Conservation (phyloP, 2,797 vertebrate genomes). For the Darevskia mixta region DNA sequence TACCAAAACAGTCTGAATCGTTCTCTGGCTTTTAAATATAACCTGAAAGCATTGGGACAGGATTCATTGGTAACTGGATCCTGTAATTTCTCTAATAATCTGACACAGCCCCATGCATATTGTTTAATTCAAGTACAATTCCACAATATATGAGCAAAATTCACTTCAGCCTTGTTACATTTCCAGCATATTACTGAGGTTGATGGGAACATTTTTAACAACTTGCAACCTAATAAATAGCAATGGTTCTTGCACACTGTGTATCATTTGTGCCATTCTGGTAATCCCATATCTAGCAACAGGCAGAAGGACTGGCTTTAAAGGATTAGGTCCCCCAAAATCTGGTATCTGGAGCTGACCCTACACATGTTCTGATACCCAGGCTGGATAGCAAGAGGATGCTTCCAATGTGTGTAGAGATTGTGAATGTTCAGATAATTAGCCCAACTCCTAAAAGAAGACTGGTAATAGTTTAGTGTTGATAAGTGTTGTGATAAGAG, state of each 20-base stretch:
- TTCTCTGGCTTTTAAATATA: no score
- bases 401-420: background rate
- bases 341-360: no score
- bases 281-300: background rate
- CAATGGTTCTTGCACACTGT: background rate
- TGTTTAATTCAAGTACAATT: no score
- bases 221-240: background rate
- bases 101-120: no score
- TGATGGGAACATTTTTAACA: no score
- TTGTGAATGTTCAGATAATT: slow-evolving; percentile 28
- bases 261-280: background rate
- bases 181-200: no score
- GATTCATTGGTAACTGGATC: no score
- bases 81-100: no score
- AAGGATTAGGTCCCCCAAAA: background rate
- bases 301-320: background rate
- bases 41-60: no score
- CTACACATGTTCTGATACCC: background rate
- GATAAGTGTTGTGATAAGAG: slow-evolving; percentile 7
- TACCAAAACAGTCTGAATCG: no score
- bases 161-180: no score
- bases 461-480: slow-evolving; percentile 9
- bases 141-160: no score
- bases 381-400: background rate
- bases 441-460: background rate